Base-by-base conservation (phyloP, 37 sponge, comb jelly and placozoan genomes). In the Halisarca cf. caerulea region DNA sequence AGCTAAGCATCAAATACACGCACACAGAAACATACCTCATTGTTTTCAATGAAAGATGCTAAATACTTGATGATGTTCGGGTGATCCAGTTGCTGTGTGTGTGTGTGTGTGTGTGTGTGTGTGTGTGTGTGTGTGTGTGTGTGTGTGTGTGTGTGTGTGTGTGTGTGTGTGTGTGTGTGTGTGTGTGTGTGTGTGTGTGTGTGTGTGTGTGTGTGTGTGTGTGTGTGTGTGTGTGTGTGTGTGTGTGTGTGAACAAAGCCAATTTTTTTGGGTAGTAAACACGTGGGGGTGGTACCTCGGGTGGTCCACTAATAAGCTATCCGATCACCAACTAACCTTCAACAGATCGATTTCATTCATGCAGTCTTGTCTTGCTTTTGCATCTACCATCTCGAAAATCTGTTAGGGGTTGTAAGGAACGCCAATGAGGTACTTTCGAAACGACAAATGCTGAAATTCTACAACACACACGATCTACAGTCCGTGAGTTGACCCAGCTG, bases 371-470 rank as follows among this genome's bases (percentile, higher is more conserved):
- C 99, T 86, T n/a, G 99, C 97, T 72, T 99, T 99, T 30, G 99
- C 99, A 73, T 99, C 99, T 59, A 93, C 92, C 99, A 99, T 99
- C 77, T 95, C 97, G 87, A 94, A 99, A 34, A 99, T 94, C 97
- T 99, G 55, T 2, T n/a, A 64, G 80, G 5, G 37, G 7, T 36
- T 15, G 39, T 73, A 35, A 6, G 68, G 34, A 9, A 64, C 34
- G 8, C 30, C 11, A 27, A 8, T 32, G 8, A 11, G 34, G 11
- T 64, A 23, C 20, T 57, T 57, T 20, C 20, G 59, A 57, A 23
- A 64, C 34, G 34, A 32, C 34, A 15, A 32, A 17, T 57, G 20
- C 30, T 11, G 34, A 8, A 6, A 32, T 34, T 15, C 68, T 34
- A 32, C 34, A 6, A 6, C 68, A 34, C 34, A 27, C 6, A 17